Percentiles rank a stretch among this genome's conserved stretches.
phyloP scores from a whole-genome alignment of 2,797 vertebrate species.

The Fratercula arctica region DNA sequence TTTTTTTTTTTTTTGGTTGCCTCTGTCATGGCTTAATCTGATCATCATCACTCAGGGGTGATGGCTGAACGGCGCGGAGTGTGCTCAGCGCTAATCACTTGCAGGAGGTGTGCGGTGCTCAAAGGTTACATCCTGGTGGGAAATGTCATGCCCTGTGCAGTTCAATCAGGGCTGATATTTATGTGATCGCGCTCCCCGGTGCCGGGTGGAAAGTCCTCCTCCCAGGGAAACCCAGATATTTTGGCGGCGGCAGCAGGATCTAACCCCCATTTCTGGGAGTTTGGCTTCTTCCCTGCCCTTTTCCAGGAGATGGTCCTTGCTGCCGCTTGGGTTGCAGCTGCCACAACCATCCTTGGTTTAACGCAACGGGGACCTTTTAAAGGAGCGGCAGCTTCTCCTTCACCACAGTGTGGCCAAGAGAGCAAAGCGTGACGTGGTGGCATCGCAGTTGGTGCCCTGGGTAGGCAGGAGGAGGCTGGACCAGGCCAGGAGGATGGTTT shows the following conservation, averaged over 20 bases:
- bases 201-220: neutral
- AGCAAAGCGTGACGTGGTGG: neutral
- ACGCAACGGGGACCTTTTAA: neutral
- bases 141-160: constrained; percentile 13
- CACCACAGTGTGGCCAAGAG: neutral
- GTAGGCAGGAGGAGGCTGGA: neutral
- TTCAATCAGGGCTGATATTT: constrained; percentile 26
- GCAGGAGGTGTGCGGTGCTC: neutral
- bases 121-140: constrained; percentile 30
- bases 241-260: neutral
- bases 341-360: neutral
- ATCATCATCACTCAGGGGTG: neutral
- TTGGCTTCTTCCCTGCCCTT: neutral
- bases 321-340: neutral
- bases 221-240: neutral
- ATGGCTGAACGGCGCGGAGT: neutral
- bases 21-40: neutral
- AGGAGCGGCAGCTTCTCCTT: neutral
- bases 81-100: neutral
- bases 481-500: neutral
- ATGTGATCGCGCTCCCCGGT: neutral
- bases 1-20: neutral
- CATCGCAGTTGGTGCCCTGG: rapidly evolving
- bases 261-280: neutral
- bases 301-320: neutral